Percentiles rank a stretch among this genome's conserved stretches.
phyloP scores from a whole-genome alignment of 37 sponge, comb jelly and placozoan genomes.

The Dysidea cf. avara region DNA sequence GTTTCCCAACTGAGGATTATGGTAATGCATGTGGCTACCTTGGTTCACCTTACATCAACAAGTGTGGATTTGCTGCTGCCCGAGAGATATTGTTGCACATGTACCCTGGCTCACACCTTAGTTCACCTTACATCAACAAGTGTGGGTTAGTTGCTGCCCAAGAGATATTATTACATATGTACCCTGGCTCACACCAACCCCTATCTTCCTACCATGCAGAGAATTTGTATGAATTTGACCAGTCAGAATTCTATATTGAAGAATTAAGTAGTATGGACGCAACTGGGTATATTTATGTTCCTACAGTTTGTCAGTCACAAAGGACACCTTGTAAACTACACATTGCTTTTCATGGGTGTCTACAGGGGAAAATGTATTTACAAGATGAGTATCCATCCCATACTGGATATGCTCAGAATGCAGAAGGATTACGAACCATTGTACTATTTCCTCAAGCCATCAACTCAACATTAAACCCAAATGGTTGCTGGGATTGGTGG shows the following conservation, averaged over 20 bases:
- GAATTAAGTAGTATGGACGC: conserved; percentile 54
- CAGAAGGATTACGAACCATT: conserved; percentile 74
- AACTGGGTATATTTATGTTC: conserved; percentile 79
- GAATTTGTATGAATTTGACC: conserved; percentile 65
- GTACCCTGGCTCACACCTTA: conserved; percentile 55
- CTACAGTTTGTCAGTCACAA: conserved; percentile 55
- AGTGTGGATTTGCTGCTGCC: conserved; percentile 69
- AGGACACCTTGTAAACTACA: conserved; percentile 62
- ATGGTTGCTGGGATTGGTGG: conserved; percentile 89
- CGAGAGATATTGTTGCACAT: conserved; percentile 62
- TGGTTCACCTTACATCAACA: conserved; percentile 68
- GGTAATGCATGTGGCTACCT: conserved; percentile 50
- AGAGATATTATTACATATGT: conserved; percentile 64
- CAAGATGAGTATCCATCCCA: conserved; percentile 41
- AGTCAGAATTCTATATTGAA: conserved; percentile 62
- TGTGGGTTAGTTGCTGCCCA: conserved; percentile 65
- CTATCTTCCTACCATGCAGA: conserved; percentile 34
- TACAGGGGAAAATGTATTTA: conserved; percentile 68
- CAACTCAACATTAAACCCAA: conserved; percentile 55
- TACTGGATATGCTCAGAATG: conserved; percentile 63
- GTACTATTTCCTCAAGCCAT: conserved; percentile 72
- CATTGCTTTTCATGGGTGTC: conserved; percentile 79
- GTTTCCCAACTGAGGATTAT: conserved; percentile 53
- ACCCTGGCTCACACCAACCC: conserved; percentile 17
- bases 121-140: conserved; percentile 73